phyloP scores from a whole-genome alignment of 2,888 invertebrate genomes.

The Subacronicta megacephala region DNA sequence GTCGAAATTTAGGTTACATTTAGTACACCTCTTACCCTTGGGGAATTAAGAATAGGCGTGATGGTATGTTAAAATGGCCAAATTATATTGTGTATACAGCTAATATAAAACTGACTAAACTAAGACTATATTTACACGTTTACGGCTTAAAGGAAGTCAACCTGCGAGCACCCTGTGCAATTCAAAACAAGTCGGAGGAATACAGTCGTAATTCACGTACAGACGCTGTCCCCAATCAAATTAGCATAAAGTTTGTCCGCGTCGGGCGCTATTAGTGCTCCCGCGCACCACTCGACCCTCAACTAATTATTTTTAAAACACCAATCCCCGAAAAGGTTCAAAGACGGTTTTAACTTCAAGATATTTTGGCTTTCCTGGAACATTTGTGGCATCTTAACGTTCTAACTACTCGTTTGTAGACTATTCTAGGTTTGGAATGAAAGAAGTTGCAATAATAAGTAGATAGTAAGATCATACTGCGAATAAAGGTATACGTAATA shows the following conservation, averaged over 20 bases:
- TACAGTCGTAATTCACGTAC: slow-evolving; percentile 50
- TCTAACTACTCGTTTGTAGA: not conserved
- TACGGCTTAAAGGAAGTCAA: slow-evolving; percentile 3
- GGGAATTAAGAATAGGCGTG: too few relatives aligned
- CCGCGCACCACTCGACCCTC: slow-evolving; percentile 22
- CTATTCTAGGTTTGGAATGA: not conserved
- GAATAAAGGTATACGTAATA: too few relatives aligned
- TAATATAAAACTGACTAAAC: too few relatives aligned
- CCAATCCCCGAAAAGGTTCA: slow-evolving; percentile 32
- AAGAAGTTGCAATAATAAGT: not conserved
- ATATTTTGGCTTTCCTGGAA: not conserved
- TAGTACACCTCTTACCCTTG: too few relatives aligned
- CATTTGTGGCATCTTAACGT: not conserved
- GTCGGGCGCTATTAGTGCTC: slow-evolving; percentile 53
- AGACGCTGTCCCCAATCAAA: slow-evolving; percentile 55
- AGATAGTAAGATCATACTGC: too few relatives aligned
- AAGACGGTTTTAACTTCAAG: slow-evolving; percentile 41
- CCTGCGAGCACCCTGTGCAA: slow-evolving; percentile 28
- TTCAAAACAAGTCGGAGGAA: slow-evolving; percentile 35
- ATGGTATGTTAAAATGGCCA: too few relatives aligned
- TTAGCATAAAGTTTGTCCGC: slow-evolving; percentile 52
- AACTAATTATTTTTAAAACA: slow-evolving; percentile 45
- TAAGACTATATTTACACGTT: too few relatives aligned
- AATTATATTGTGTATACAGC: too few relatives aligned
- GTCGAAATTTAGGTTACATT: too few relatives aligned